Conservation (phyloP, 2,888 invertebrate species). For the Marasmarcha lunaedactyla region DNA sequence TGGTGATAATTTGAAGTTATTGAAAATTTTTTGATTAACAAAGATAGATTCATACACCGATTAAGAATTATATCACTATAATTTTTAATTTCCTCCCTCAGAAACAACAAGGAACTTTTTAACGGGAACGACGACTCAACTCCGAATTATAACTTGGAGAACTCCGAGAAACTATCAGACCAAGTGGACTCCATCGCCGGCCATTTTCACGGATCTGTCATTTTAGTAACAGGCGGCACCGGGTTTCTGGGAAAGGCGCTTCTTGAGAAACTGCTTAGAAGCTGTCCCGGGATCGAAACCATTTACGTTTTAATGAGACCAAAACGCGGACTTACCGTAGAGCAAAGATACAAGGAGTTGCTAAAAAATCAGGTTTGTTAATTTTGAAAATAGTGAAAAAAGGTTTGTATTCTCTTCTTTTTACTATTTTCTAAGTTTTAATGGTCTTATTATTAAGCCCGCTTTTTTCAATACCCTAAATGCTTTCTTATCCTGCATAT, state of each 20-base stretch:
- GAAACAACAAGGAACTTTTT: slow-evolving; percentile 35
- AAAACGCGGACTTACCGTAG: slow-evolving; percentile 76
- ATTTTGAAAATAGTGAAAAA: slow-evolving; percentile 17
- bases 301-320: slow-evolving; percentile 86
- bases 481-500: too few relatives aligned
- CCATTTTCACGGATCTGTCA: slow-evolving; percentile 65
- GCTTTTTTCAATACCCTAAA: too few relatives aligned
- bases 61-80: too few relatives aligned
- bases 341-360: slow-evolving; percentile 79
- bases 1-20: too few relatives aligned
- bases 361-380: slow-evolving; percentile 74
- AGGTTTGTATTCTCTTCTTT: slow-evolving; percentile 6
- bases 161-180: slow-evolving; percentile 12
- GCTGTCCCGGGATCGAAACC: slow-evolving; percentile 81
- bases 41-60: slow-evolving; percentile 9
- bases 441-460: too few relatives aligned
- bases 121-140: slow-evolving; percentile 46
- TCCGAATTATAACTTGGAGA: slow-evolving; percentile 30
- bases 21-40: too few relatives aligned
- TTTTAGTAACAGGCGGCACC: slow-evolving; percentile 71
- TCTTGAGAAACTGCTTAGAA: slow-evolving; percentile 90
- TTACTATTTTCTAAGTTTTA: too few relatives aligned
- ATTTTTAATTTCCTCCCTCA: too few relatives aligned
- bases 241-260: slow-evolving; percentile 96
- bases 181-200: slow-evolving; percentile 40